phyloP scores from a whole-genome alignment of 92 coral and sea anemone genomes.

The Parazoanthus darwini region DNA sequence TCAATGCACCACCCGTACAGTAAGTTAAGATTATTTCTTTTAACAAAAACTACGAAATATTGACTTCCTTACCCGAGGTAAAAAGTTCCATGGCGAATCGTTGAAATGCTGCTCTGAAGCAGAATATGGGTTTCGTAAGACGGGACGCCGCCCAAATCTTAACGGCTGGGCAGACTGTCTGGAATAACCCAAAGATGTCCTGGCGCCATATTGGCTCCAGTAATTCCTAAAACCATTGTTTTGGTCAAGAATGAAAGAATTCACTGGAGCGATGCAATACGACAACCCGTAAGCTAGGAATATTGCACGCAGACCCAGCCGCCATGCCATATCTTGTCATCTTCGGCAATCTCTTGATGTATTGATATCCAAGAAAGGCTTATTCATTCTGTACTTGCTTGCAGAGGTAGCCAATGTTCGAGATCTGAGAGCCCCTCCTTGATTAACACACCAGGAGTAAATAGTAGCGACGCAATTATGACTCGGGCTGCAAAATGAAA shows the following conservation, averaged over 20 bases:
- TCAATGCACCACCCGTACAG: slow-evolving; percentile 38
- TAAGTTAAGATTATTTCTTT: neutral
- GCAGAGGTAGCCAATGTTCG: neutral
- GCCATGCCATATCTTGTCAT: slow-evolving; percentile 44
- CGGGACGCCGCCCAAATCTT: neutral
- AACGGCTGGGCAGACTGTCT: slow-evolving; percentile 1
- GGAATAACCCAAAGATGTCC: neutral
- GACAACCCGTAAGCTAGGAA: slow-evolving; percentile 2
- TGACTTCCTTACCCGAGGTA: slow-evolving; percentile 20
- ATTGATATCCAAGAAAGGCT: neutral
- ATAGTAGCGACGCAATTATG: slow-evolving; percentile 32
- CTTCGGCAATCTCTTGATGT: slow-evolving; percentile 22
- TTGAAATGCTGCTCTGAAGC: neutral
- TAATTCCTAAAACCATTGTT: slow-evolving; percentile 26
- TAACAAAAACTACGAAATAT: neutral
- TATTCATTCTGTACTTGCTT: neutral
- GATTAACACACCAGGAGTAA: slow-evolving; percentile 25
- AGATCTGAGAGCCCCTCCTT: slow-evolving; percentile 1
- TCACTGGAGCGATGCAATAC: slow-evolving; percentile 14
- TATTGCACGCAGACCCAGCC: slow-evolving; percentile 25
- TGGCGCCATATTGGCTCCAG: slow-evolving; percentile 20
- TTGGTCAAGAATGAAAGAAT: neutral
- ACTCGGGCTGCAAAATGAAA: slow-evolving; percentile 23
- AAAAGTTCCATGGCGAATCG: neutral
- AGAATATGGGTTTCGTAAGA: neutral